A percentile compares a stretch with the other conserved stretches of the same genome.
Conservation (phyloP, 2,888 invertebrate genomes). For the Orthosia gothica region DNA sequence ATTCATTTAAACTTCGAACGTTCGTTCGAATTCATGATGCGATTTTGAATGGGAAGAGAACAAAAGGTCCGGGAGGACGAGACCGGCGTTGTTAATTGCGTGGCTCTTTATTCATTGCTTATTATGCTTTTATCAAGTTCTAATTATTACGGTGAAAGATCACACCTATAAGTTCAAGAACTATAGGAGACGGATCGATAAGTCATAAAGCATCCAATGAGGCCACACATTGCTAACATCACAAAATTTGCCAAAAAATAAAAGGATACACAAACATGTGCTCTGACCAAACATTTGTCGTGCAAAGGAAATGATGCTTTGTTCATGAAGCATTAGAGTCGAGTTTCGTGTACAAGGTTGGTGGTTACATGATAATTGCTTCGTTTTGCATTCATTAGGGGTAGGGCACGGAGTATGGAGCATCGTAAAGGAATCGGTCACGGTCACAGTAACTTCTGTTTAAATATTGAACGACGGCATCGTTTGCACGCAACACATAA, state of each 20-base stretch:
- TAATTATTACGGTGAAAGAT: background rate
- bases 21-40: background rate
- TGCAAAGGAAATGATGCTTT: background rate
- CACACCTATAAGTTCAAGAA: background rate
- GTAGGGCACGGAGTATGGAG: slow-evolving; percentile 32
- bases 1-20: slow-evolving; percentile 12
- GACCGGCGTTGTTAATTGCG: background rate
- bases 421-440: slow-evolving; percentile 58
- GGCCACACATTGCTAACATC: slow-evolving; percentile 3
- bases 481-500: slow-evolving; percentile 53
- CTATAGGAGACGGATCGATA: slow-evolving; percentile 1
- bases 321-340: slow-evolving; percentile 8
- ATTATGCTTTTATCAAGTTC: background rate
- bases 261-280: slow-evolving; percentile 20
- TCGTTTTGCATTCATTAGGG: slow-evolving; percentile 53
- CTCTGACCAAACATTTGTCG: slow-evolving; percentile 1
- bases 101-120: background rate
- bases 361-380: slow-evolving; percentile 59
- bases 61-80: background rate
- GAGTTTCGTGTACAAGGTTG: slow-evolving; percentile 39
- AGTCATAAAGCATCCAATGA: slow-evolving; percentile 7
- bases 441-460: slow-evolving; percentile 54
- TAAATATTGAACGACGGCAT: slow-evolving; percentile 46
- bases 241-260: slow-evolving; percentile 33
- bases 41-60: slow-evolving; percentile 2